These are phyloP conservation scores for Sphenodon punctatus DNA, from an alignment of 2,797 vertebrate genomes.

Conservation along the genomic window DNA sequence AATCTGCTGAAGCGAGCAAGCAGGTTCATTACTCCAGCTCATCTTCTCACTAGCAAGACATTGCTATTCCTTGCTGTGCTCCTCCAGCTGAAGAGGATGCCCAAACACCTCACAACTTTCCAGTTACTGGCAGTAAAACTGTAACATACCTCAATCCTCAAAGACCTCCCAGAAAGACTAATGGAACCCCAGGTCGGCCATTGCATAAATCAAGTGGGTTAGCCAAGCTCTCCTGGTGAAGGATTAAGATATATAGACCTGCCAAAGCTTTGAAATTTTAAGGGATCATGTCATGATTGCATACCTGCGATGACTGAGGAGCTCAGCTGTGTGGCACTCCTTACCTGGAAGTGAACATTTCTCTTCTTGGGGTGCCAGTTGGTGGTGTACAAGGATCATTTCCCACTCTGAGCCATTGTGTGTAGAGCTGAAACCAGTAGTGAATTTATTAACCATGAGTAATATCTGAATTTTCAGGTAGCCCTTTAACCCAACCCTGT, in stretches of 20 bases:
- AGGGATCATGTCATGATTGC: neutral
- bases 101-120: neutral
- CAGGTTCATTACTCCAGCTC: neutral
- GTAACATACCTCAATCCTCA: conserved; percentile 41
- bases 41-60: neutral
- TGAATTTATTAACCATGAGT: too few species aligned
- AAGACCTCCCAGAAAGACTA: conserved; percentile 50
- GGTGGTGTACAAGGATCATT: neutral
- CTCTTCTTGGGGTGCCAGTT: neutral
- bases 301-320: conserved; percentile 23
- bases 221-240: conserved; percentile 41
- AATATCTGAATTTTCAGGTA: too few species aligned
- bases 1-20: too few species aligned
- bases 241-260: conserved; percentile 12
- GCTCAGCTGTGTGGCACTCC: neutral
- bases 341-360: neutral
- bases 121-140: conserved; percentile 27
- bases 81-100: neutral
- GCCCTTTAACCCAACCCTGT: too few species aligned
- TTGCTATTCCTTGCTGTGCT: accelerated
- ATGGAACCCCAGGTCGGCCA: conserved; percentile 52
- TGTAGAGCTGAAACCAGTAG: too few species aligned
- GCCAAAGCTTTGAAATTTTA: neutral
- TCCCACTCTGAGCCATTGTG: neutral
- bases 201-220: conserved; percentile 55